These are phyloP conservation scores for Lycocorax pyrrhopterus DNA, from an alignment of 2,113 vertebrate genomes.

Conservation along the genomic window DNA sequence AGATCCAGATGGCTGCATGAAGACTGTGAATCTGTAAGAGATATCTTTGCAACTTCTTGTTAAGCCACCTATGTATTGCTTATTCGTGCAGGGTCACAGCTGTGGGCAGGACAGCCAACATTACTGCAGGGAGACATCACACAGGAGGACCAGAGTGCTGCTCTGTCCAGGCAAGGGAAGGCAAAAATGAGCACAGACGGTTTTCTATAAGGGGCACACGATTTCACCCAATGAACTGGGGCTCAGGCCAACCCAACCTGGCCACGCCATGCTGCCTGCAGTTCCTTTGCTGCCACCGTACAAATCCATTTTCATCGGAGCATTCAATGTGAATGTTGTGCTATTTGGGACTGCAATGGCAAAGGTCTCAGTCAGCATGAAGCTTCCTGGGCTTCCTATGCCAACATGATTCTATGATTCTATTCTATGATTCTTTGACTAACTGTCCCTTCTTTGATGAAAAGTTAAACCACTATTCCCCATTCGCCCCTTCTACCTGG, in stretches of 20 bases:
- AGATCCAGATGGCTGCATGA: neutral
- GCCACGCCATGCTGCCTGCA: neutral
- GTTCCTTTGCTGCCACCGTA: neutral
- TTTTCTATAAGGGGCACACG: neutral
- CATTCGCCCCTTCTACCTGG: neutral
- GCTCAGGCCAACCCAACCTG: neutral
- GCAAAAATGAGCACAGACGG: neutral
- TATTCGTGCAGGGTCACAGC: neutral
- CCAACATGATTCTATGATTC: neutral
- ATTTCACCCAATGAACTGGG: neutral
- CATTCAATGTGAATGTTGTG: neutral
- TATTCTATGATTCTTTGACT: neutral
- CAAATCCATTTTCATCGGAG: rapidly evolving
- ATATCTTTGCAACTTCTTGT: neutral
- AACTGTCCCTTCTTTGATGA: neutral
- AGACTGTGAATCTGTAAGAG: neutral
- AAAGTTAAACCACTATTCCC: neutral
- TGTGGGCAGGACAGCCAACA: neutral
- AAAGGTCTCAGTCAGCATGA: neutral
- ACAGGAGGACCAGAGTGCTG: rapidly evolving
- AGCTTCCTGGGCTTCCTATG: neutral
- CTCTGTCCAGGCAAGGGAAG: neutral
- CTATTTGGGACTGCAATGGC: neutral
- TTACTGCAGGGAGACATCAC: rapidly evolving
- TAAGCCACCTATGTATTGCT: neutral